Evolutionary conservation across 2,888 invertebrate genomes (phyloP).

Genomic region (Pandemis cinnamomeana): DNA sequence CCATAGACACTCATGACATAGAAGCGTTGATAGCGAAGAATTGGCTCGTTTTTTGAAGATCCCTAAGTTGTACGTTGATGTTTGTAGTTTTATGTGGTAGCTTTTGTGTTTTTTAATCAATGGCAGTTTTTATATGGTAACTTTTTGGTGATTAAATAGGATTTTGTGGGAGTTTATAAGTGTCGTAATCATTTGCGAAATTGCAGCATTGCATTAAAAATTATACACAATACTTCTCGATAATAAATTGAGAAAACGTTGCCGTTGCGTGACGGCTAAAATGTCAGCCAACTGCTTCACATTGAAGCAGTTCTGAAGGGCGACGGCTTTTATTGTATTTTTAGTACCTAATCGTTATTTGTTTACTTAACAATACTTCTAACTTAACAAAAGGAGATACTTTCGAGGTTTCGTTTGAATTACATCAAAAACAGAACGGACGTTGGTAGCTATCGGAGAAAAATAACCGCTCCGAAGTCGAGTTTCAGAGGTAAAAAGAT

Average conservation of each 20-base stretch:
- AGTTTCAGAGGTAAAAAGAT: no score
- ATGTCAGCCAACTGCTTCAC: constrained; percentile 2
- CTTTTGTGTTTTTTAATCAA: no score
- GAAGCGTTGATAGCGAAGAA: no score
- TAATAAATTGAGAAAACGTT: background rate
- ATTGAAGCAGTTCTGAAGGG: constrained; percentile 2
- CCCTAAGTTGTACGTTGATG: no score
- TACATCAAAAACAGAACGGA: no score
- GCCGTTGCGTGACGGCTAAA: background rate
- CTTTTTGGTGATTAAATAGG: background rate
- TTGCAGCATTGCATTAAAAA: background rate
- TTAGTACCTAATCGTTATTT: background rate
- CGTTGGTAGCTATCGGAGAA: no score
- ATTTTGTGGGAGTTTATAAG: background rate
- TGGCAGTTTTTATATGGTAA: background rate
- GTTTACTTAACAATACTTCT: background rate
- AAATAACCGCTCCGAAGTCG: no score
- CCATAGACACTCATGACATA: no score
- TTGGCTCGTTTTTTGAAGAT: no score
- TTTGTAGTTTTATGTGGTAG: no score
- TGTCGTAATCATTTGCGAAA: background rate
- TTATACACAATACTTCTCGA: background rate
- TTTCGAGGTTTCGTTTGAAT: no score
- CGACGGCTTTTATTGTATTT: background rate
- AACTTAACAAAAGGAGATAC: background rate